Evolutionary conservation across 2,888 invertebrate species (phyloP).

Genomic region (Steinernema carpocapsae): DNA sequence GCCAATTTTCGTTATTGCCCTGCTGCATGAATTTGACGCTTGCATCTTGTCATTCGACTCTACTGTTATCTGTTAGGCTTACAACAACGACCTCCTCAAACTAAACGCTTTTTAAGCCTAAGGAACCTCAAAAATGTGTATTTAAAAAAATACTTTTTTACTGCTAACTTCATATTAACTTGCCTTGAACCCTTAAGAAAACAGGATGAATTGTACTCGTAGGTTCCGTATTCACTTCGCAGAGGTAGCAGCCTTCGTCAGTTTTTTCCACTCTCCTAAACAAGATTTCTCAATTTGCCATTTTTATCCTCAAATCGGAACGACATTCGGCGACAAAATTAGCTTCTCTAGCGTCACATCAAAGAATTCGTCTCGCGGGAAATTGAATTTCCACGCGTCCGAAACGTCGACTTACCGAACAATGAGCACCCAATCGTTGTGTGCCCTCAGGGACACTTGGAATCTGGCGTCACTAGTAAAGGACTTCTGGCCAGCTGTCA

Average conservation of each 20-base stretch:
- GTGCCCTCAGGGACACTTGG: constrained; percentile 56
- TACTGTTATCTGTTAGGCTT: too few relatives aligned
- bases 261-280: constrained; percentile 56
- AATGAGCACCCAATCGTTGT: constrained; percentile 63
- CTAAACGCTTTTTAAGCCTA: too few relatives aligned
- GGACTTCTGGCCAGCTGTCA: constrained; percentile 64
- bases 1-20: too few relatives aligned
- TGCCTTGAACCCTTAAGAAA: constrained; percentile 57
- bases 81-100: too few relatives aligned
- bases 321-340: constrained; percentile 37
- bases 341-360: too few relatives aligned
- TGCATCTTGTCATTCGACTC: too few relatives aligned
- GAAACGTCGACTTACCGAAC: constrained; percentile 49
- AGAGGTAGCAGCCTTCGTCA: constrained; percentile 65
- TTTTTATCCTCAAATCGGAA: constrained; percentile 16
- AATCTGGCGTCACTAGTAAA: constrained; percentile 65
- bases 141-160: too few relatives aligned
- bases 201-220: constrained; percentile 61
- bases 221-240: constrained; percentile 67
- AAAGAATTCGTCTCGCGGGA: too few relatives aligned
- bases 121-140: too few relatives aligned
- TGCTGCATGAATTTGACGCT: too few relatives aligned
- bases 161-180: too few relatives aligned
- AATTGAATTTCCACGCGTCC: constrained; percentile 26
- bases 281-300: too few relatives aligned